Evolutionary conservation across 2,113 vertebrate species (phyloP).

Genomic region (Clarias gariepinus): DNA sequence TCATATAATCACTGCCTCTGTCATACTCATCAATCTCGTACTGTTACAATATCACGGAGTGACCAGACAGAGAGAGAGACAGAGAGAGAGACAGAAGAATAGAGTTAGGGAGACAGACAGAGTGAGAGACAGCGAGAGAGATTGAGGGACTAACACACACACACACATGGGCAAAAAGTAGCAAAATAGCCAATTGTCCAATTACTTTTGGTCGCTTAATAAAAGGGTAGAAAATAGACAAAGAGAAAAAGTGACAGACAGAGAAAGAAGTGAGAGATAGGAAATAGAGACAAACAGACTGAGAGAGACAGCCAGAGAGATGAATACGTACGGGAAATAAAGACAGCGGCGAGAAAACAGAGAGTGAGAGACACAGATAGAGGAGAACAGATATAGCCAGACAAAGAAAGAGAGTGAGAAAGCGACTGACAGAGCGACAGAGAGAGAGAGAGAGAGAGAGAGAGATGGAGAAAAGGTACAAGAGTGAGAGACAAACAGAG

Average conservation of each 20-base stretch:
- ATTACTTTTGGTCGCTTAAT: too few relatives aligned
- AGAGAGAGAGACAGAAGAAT: neutral
- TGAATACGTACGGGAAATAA: neutral
- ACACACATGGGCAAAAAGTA: neutral
- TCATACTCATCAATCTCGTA: conserved; percentile 54
- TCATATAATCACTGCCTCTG: conserved; percentile 49
- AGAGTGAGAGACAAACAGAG: neutral
- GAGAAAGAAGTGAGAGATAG: neutral
- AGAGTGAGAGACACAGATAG: neutral
- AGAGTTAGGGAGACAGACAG: neutral
- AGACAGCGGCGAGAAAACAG: neutral
- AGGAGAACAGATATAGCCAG: neutral
- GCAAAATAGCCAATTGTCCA: neutral
- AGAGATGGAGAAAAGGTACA: neutral
- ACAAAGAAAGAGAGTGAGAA: neutral
- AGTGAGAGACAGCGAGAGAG: neutral
- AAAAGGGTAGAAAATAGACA: neutral
- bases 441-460: neutral
- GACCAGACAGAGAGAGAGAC: neutral
- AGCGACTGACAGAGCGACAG: neutral
- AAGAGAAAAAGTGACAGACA: neutral
- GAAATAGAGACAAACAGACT: neutral
- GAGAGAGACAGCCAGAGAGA: neutral
- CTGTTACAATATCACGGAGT: conserved; percentile 48
- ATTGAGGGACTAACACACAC: neutral